Percentiles rank a stretch among this genome's conserved stretches.
Evolutionary conservation across 1,140 invertebrate species (phyloP).

Genomic region (Bombus huntii): DNA sequence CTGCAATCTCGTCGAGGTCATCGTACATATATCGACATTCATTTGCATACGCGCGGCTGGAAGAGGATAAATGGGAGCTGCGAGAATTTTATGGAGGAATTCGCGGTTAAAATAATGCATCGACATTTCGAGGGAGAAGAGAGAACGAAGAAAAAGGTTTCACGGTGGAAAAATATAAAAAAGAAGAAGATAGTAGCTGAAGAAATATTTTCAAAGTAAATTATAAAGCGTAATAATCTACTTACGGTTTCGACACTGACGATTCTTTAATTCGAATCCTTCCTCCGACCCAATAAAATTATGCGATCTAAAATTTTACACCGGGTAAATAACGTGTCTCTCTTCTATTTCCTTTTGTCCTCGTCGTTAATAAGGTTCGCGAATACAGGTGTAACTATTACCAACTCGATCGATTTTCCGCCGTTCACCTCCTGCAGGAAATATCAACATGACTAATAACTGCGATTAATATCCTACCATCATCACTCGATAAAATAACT

Average conservation of each 20-base stretch:
- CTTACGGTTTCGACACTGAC: background rate
- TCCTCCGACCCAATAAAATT: too few relatives aligned
- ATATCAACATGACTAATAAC: conserved; percentile 14
- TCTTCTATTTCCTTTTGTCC: background rate
- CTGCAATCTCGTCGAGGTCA: conserved; percentile 57
- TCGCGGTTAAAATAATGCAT: conserved; percentile 13
- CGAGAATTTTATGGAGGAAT: conserved; percentile 51
- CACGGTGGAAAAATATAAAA: background rate
- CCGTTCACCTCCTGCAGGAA: background rate
- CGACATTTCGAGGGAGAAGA: background rate
- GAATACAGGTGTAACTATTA: background rate
- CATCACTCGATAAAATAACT: conserved; percentile 46
- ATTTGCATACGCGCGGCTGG: conserved; percentile 59
- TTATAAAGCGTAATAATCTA: background rate
- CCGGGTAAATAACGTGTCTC: too few relatives aligned
- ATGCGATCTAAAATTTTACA: background rate
- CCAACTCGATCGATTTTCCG: conserved; percentile 1
- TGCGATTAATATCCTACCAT: conserved; percentile 25
- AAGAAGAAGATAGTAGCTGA: background rate
- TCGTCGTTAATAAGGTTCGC: background rate
- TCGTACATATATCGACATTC: conserved; percentile 57
- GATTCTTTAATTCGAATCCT: background rate
- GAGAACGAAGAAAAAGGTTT: background rate
- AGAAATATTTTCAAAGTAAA: conserved; percentile 39
- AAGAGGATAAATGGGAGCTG: conserved; percentile 28